Percentiles rank a stretch among this genome's conserved stretches.
Conservation (phyloP, 2,113 vertebrate genomes). For the Kryptolebias marmoratus region DNA sequence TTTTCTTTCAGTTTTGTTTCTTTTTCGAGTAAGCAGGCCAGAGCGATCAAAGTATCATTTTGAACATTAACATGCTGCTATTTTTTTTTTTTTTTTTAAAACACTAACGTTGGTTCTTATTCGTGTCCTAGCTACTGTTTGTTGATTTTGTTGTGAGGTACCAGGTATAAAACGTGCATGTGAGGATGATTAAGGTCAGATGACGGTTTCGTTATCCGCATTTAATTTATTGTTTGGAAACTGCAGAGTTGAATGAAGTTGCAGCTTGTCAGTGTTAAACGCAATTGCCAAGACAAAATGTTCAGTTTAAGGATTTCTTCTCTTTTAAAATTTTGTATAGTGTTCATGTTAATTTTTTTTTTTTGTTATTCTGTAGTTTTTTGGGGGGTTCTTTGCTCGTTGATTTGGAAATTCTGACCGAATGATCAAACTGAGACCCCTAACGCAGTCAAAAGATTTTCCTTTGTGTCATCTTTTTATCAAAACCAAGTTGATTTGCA, state of each 20-base stretch:
- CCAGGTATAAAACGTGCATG: constrained; percentile 42
- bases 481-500: constrained; percentile 30
- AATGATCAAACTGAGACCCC: not conserved
- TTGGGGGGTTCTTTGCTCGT: not conserved
- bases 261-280: constrained; percentile 51
- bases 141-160: constrained; percentile 48
- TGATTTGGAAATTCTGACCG: not conserved
- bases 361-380: not conserved
- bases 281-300: constrained; percentile 50
- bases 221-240: constrained; percentile 40
- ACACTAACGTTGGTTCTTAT: constrained; percentile 36
- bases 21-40: constrained; percentile 11
- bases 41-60: constrained; percentile 32
- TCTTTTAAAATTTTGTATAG: too few relatives aligned
- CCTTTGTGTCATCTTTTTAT: not conserved
- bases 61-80: constrained; percentile 63
- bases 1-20: not conserved
- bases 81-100: constrained; percentile 22
- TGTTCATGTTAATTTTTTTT: not conserved
- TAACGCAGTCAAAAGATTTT: not conserved
- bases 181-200: constrained; percentile 20
- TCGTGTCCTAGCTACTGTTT: constrained; percentile 12
- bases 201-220: constrained; percentile 32
- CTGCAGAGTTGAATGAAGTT: constrained; percentile 44
- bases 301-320: not conserved